A percentile compares a stretch with the other conserved stretches of the same genome.
These are phyloP conservation scores for Pygoscelis adeliae DNA, from an alignment of 2,113 vertebrate species.

Conservation along the genomic window DNA sequence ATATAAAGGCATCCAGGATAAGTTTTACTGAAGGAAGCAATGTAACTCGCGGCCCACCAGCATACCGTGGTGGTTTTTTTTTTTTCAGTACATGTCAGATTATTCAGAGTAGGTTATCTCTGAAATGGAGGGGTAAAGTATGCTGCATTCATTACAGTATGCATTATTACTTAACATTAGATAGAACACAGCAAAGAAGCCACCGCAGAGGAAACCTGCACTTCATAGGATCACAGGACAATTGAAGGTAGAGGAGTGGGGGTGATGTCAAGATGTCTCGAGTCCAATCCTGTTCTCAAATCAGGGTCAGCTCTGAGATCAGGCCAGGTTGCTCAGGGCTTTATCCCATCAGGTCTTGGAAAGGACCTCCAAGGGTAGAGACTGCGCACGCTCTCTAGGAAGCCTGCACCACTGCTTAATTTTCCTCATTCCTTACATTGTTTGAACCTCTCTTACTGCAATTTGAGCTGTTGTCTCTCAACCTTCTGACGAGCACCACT, in stretches of 20 bases:
- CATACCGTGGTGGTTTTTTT: neutral
- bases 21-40: neutral
- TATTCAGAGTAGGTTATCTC: neutral
- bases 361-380: neutral
- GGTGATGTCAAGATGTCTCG: fast-evolving
- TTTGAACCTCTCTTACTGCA: neutral
- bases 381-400: neutral
- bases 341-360: neutral
- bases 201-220: neutral
- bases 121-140: neutral
- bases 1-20: neutral
- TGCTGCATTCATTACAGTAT: neutral
- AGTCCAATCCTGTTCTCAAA: neutral
- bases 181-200: neutral
- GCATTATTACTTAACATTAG: neutral
- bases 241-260: neutral
- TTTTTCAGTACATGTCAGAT: neutral
- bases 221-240: neutral
- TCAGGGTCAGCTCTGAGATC: neutral
- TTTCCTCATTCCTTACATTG: neutral
- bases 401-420: neutral
- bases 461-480: neutral
- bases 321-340: neutral
- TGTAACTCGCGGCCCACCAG: neutral
- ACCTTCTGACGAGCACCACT: neutral